Evolutionary conservation across 64 coral and sea anemone species (phyloP), one percentile per base, ranked within the genome.

Genomic region (Trachythela sp.): DNA sequence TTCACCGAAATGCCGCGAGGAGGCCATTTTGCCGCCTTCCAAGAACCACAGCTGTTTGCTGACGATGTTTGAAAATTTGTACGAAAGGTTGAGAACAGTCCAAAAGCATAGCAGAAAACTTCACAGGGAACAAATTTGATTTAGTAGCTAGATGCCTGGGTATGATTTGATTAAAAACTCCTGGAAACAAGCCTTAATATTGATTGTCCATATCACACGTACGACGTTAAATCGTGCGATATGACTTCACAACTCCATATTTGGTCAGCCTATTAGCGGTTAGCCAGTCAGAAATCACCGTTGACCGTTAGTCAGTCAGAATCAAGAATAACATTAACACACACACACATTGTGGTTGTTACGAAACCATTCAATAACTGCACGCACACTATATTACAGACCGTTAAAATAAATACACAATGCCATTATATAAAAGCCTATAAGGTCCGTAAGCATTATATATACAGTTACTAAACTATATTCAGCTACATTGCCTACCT

Each of bases 21-120:
- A 43, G 95, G 95, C 13, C 95, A 97, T 64, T 97, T 94, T 92
- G 92, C 94, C 68, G 92, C 94, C 2, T 92, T 97, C 48, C 83
- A 94, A 59, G 56, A 92, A 54, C 94, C 94, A 17, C 80, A 94
- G 70, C 34, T 94, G 36, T 84, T 97, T 31, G 87, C 90, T 22
- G 51, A 89, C n/a, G 94, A 97, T 60, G 64, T 97, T 38, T 80
- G 93, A 6, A 84, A 94, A 70, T 97, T 97, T 90, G 84, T 97
- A 36, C 32, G 38, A 8, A 97, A 97, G 22, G 92, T 94, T 40
- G 94, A 97, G 83, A 90, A 91, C 24, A 64, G 5, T 26, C 18
- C 24, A 22, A 80, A 80, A 0, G 30, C 0, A 80, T 13, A 35
- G 35, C 30, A 37, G 14, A 14, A 94, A n/a, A n/a, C n/a, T n/a